Conservation (phyloP, 2,888 invertebrate genomes). For the Molorchus minor region DNA sequence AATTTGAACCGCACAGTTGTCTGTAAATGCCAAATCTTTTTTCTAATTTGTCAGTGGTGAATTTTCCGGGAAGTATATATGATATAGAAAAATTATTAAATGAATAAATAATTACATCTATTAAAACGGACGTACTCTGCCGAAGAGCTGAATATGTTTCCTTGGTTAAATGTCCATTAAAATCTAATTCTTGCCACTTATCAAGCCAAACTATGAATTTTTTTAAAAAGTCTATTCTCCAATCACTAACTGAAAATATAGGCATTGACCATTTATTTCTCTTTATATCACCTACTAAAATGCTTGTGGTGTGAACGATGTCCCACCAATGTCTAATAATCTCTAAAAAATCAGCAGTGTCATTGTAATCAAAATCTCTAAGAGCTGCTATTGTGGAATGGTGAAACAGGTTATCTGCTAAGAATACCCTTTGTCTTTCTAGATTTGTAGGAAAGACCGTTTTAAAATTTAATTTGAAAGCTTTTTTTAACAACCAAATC, state of each 20-base stretch:
- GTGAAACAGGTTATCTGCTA: background rate
- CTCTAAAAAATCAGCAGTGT: background rate
- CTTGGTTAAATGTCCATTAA: background rate
- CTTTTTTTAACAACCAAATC: background rate
- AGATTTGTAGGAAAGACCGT: background rate
- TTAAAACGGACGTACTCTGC: background rate
- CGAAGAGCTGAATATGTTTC: background rate
- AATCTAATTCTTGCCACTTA: constrained; percentile 2
- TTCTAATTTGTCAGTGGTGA: background rate
- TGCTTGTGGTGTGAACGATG: background rate
- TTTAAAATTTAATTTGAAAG: background rate
- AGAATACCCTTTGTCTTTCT: background rate
- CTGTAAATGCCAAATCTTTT: constrained; percentile 6
- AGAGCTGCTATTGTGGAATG: background rate
- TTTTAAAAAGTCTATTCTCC: no score
- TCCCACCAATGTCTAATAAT: constrained; percentile 3
- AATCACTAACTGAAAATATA: no score
- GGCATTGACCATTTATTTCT: no score
- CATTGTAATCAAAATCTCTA: background rate
- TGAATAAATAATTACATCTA: background rate
- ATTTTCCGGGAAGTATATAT: background rate
- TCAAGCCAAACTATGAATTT: constrained; percentile 6
- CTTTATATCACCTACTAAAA: background rate
- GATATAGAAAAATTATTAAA: background rate
- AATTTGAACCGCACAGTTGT: no score